Evolutionary conservation across 2,888 invertebrate genomes (phyloP).

Genomic region (Brachyptera putata): DNA sequence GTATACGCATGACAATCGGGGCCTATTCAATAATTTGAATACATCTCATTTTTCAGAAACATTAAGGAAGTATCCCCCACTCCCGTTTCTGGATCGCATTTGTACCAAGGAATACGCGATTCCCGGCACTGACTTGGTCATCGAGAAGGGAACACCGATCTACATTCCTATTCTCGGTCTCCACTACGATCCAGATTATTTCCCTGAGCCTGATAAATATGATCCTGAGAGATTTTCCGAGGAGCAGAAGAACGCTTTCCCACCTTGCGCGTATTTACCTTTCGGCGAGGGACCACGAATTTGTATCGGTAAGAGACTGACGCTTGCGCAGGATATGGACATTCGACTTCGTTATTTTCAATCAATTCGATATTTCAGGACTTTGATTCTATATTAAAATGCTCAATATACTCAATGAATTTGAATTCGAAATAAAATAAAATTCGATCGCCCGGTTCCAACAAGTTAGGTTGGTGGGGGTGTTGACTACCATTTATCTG

Average conservation of each 20-base stretch:
- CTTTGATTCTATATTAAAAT: too few relatives aligned
- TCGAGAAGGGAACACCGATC: slow-evolving; percentile 25
- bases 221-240: slow-evolving; percentile 30
- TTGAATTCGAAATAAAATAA: too few relatives aligned
- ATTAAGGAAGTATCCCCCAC: slow-evolving; percentile 39
- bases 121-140: slow-evolving; percentile 28
- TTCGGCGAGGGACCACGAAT: slow-evolving; percentile 32
- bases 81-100: slow-evolving; percentile 38
- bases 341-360: too few relatives aligned
- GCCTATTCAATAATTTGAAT: too few relatives aligned
- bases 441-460: too few relatives aligned
- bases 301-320: slow-evolving; percentile 28
- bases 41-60: slow-evolving; percentile 38
- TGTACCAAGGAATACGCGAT: slow-evolving; percentile 37
- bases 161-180: slow-evolving; percentile 22
- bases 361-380: too few relatives aligned
- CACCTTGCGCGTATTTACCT: slow-evolving; percentile 26
- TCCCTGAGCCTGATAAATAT: slow-evolving; percentile 26
- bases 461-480: too few relatives aligned
- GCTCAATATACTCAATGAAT: too few relatives aligned
- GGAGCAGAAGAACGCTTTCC: slow-evolving; percentile 21
- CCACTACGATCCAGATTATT: slow-evolving; percentile 25
- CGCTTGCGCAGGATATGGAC: too few relatives aligned
- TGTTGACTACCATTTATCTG: too few relatives aligned
- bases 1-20: too few relatives aligned